phyloP scores from a whole-genome alignment of 92 coral and sea anemone genomes.

The Muricea muricata region DNA sequence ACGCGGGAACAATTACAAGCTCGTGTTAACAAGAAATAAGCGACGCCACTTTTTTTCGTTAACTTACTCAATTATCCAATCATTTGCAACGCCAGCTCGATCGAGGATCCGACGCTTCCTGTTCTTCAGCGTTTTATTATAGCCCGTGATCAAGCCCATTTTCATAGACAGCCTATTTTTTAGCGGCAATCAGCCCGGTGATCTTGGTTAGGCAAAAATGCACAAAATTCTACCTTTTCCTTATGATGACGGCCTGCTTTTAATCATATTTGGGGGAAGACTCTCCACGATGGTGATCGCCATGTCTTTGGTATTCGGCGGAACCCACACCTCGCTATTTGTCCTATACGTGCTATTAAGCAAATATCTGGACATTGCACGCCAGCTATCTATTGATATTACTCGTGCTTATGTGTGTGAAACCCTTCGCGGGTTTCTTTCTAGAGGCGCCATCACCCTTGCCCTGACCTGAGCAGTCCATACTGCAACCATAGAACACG shows the following conservation, averaged over 20 bases:
- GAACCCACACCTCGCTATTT: not conserved
- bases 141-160: not conserved
- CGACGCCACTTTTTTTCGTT: not conserved
- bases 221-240: not conserved
- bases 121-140: not conserved
- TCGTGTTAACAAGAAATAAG: not conserved
- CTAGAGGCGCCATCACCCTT: not conserved
- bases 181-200: not conserved
- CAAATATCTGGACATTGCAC: not conserved
- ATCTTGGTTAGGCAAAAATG: not conserved
- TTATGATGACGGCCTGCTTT: not conserved
- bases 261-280: constrained; percentile 6
- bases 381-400: not conserved
- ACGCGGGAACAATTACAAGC: not conserved
- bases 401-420: not conserved
- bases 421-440: not conserved
- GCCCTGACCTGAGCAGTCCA: not conserved
- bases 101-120: not conserved
- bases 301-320: constrained; percentile 1
- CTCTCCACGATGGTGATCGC: not conserved
- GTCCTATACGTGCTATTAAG: not conserved
- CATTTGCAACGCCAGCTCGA: not conserved
- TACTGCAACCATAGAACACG: not conserved
- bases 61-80: not conserved
- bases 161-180: no score